phyloP scores from a whole-genome alignment of 1,140 invertebrate species.

The Apolygus lucorum region DNA sequence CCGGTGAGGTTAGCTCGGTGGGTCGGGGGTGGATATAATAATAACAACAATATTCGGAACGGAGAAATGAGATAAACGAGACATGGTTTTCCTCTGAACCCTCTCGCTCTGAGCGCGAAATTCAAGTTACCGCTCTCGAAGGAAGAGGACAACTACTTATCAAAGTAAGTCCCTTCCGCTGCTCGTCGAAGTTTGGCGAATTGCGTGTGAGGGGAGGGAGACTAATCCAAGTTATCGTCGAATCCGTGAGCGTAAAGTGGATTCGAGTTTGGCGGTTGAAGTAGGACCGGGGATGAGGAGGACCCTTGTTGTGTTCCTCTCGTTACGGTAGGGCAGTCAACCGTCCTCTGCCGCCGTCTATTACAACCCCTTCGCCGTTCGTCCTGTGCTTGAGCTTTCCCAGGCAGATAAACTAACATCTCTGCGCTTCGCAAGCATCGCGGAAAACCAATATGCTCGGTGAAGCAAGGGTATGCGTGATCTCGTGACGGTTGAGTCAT shows the following conservation, averaged over 20 bases:
- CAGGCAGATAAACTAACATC: no score
- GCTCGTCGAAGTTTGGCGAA: neutral
- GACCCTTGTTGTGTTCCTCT: neutral
- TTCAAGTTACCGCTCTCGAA: neutral
- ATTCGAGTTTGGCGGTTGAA: neutral
- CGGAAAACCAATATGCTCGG: no score
- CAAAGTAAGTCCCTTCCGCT: neutral
- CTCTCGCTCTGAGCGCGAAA: neutral
- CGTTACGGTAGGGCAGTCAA: neutral
- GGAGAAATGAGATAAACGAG: neutral
- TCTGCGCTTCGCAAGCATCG: no score
- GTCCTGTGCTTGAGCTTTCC: no score
- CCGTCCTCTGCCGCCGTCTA: neutral
- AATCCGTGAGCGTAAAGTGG: neutral
- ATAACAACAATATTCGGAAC: neutral
- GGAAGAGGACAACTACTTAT: neutral
- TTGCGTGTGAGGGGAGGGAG: neutral
- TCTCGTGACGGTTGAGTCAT: no score
- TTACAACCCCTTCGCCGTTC: neutral
- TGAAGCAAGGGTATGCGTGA: no score
- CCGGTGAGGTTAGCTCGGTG: neutral
- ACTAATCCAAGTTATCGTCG: neutral
- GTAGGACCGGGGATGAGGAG: neutral
- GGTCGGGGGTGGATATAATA: neutral
- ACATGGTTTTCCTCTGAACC: no score